Conservation (phyloP, 1,140 invertebrate species). For the Dendrolimus punctatus region DNA sequence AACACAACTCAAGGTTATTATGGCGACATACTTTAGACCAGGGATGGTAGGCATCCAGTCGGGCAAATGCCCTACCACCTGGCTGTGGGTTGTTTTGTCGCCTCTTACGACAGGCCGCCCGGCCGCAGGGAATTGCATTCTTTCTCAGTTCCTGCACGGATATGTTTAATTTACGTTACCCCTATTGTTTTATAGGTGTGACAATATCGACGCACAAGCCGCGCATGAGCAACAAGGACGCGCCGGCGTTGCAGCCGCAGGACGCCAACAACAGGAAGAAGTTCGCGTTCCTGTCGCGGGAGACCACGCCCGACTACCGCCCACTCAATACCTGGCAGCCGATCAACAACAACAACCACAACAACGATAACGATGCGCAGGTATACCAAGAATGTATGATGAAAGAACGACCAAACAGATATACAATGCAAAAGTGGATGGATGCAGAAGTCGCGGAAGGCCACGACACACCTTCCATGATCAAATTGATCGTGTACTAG, state of each 20-base stretch:
- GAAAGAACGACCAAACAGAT: background rate
- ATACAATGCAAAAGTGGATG: background rate
- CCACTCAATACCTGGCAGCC: slow-evolving; percentile 70
- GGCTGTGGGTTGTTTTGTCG: no score
- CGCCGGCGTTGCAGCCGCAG: slow-evolving; percentile 63
- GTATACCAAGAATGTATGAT: slow-evolving; percentile 14
- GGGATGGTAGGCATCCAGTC: no score
- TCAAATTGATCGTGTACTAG: no score
- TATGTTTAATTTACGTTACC: slow-evolving; percentile 3
- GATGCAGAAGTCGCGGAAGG: no score
- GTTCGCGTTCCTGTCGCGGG: slow-evolving; percentile 86
- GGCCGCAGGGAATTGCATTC: no score
- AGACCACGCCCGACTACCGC: slow-evolving; percentile 88
- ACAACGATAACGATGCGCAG: slow-evolving; percentile 35
- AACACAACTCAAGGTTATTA: no score
- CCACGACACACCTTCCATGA: no score
- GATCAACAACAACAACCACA: slow-evolving; percentile 16
- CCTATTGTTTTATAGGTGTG: slow-evolving; percentile 64
- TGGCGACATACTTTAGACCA: no score
- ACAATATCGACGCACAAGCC: slow-evolving; percentile 82
- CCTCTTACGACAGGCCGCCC: no score
- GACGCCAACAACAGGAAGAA: slow-evolving; percentile 87
- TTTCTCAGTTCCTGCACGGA: no score
- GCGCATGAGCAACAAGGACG: slow-evolving; percentile 74
- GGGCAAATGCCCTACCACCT: no score